Conservation (phyloP, 2,113 vertebrate species). For the Raja brachyura region DNA sequence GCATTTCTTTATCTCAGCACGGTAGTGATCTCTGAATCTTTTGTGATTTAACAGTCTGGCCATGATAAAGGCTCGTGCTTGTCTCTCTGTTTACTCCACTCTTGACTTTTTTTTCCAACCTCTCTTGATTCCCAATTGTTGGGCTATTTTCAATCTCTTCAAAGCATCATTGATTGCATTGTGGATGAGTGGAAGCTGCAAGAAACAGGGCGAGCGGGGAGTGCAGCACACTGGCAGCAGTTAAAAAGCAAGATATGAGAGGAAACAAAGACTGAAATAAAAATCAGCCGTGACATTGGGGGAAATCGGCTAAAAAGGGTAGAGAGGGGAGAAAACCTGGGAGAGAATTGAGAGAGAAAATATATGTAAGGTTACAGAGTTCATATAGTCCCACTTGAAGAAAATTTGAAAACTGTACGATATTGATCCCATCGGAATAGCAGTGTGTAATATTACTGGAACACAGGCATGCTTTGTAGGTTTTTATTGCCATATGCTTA, state of each 20-base stretch:
- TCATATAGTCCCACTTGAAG: background rate
- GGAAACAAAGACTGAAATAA: background rate
- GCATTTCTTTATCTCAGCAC: no score
- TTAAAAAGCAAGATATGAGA: background rate
- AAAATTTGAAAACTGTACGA: background rate
- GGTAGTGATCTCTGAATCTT: no score
- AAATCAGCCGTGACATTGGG: background rate
- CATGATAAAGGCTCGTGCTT: no score
- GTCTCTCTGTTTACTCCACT: no score
- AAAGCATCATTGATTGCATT: background rate
- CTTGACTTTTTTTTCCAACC: background rate
- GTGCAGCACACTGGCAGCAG: background rate
- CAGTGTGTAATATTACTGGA: background rate
- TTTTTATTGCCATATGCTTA: background rate
- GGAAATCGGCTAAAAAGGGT: background rate
- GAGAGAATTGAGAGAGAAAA: background rate
- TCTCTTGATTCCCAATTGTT: background rate
- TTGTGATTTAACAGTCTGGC: no score
- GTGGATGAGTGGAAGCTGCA: background rate
- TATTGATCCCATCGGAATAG: background rate
- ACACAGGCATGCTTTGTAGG: background rate
- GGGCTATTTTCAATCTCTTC: background rate
- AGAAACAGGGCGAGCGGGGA: background rate
- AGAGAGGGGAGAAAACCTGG: background rate
- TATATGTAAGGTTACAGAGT: background rate